Percentiles rank a stretch among this genome's conserved stretches.
These are phyloP conservation scores for Synanceia verrucosa DNA, from an alignment of 2,797 vertebrate species.

Conservation along the genomic window DNA sequence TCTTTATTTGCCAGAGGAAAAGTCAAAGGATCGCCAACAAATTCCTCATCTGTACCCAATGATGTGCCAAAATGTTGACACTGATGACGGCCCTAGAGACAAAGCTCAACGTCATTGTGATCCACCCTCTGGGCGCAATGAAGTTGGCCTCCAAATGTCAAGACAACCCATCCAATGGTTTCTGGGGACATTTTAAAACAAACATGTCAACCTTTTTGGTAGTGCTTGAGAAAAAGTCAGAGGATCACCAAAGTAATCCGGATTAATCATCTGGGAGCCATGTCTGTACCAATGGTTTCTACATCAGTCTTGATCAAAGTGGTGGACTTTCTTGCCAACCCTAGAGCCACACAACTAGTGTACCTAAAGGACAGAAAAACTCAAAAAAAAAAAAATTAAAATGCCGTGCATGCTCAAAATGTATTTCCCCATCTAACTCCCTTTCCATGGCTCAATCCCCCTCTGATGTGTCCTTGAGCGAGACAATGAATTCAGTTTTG, in stretches of 20 bases:
- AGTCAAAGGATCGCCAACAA: neutral
- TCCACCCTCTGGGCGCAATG: neutral
- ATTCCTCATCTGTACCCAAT: neutral
- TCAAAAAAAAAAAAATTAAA: neutral
- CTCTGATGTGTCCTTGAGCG: constrained; percentile 36
- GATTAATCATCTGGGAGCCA: neutral
- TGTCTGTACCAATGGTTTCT: neutral
- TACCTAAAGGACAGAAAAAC: neutral
- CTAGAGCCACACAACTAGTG: neutral
- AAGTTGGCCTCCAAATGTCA: neutral
- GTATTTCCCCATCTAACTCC: neutral
- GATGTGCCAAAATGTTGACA: neutral
- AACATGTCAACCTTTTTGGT: neutral
- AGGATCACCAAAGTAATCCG: neutral
- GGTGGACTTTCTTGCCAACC: neutral
- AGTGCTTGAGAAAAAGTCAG: neutral
- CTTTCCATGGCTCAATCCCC: neutral
- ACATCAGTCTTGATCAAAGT: neutral
- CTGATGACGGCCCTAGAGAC: neutral
- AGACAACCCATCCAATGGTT: neutral
- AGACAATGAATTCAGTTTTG: constrained; percentile 10
- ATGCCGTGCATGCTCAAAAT: constrained; percentile 3
- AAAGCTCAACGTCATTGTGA: neutral
- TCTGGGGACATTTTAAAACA: neutral
- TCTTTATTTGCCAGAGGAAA: neutral